Evolutionary conservation across 2,888 invertebrate species (phyloP).

Genomic region (Noctuana brunneofusca): DNA sequence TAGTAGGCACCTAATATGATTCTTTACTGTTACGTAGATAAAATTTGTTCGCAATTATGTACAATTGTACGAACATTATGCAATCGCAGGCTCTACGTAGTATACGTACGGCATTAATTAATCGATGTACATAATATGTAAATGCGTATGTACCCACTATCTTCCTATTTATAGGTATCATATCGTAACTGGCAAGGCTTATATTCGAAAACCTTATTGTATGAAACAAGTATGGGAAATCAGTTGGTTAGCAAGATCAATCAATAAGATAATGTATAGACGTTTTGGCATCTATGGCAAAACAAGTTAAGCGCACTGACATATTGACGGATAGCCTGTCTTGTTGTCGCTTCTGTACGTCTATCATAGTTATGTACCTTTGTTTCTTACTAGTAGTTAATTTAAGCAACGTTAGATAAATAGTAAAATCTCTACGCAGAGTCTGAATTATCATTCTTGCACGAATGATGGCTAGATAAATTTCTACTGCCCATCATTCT

Average conservation of each 20-base stretch:
- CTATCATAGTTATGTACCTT: constrained; percentile 46
- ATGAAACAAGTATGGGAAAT: constrained; percentile 42
- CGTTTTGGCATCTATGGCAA: constrained; percentile 48
- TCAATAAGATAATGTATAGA: constrained; percentile 52
- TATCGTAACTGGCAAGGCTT: neutral
- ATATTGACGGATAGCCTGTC: constrained; percentile 71
- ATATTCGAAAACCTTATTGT: constrained; percentile 7
- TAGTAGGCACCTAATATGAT: no score
- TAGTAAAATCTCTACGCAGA: neutral
- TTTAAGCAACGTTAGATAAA: neutral
- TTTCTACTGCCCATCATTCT: no score
- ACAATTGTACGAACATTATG: no score
- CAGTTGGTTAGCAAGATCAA: constrained; percentile 52
- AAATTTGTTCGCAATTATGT: no score
- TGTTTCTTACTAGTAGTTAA: constrained; percentile 34
- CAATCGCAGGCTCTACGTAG: no score
- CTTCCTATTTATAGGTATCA: neutral
- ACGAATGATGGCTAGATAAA: no score
- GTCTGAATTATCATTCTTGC: neutral
- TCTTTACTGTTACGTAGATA: no score
- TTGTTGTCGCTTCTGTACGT: constrained; percentile 61
- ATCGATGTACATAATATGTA: neutral
- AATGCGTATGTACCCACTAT: neutral
- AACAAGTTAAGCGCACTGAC: constrained; percentile 49
- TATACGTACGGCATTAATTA: neutral